Base-by-base conservation (phyloP, 2,888 invertebrate genomes). In the Chrysodeixis includens region DNA sequence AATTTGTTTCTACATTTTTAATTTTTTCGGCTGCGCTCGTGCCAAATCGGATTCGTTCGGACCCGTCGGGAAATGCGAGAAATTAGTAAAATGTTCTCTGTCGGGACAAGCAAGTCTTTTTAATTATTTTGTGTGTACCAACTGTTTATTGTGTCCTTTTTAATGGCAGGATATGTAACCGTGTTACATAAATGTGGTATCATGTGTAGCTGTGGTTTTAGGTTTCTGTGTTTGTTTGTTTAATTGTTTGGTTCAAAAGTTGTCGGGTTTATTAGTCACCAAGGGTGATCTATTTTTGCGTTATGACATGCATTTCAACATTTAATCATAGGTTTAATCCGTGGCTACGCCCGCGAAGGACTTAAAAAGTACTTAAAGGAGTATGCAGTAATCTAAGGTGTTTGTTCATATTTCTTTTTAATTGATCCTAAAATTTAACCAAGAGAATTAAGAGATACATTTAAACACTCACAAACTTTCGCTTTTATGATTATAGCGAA, bases 51-150 rank as follows among this genome's bases (percentile, higher is more conserved):
- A 61, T 66, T 64, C 35, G 55, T 46, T 49, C 20, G 22, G 22
- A 44, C 4, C 74, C 68, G 20, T 14, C 22, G 77, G 71, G 71
- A 78, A 69, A 81, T 81, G 71, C 55, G 64, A 66, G 74, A 64
- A 74, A 65, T 1, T 14, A 30, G 51, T 53, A 30, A 68, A 78
- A 68, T 58, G 54, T 66, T 71, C 0, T 62, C 18, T 7, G 62
- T 55, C 57, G 54, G 44, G 9, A 3, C n/a, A 53, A 56, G 61
- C 46, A 62, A 44, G 67, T 44, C 63, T 30, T 61, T 75, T 79
- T 64, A 75, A 78, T 78, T 64, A 74, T 78, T 51, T 62, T 67
- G n/a, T 77, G 8, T 66, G 16, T 22, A 9, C 44, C 46, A 30
- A 60, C 51, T 64, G 49, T 73, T 62, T 63, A 51, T 32, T 65